These are phyloP conservation scores for Amblyteles armatorius DNA, from an alignment of 2,888 invertebrate genomes.

Conservation along the genomic window DNA sequence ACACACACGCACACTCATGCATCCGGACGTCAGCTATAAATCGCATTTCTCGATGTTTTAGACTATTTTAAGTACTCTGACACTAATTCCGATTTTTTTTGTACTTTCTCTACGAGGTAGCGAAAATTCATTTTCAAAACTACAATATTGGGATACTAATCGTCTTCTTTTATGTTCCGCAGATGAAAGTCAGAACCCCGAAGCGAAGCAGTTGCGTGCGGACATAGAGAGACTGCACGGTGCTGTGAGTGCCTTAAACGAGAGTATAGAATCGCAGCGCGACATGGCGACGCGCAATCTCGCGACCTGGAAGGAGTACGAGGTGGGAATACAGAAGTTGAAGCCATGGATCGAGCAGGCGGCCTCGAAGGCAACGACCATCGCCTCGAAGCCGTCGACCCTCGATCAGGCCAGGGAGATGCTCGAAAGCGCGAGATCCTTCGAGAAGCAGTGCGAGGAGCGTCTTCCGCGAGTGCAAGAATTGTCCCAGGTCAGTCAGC, in stretches of 20 bases:
- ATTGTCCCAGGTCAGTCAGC: slow-evolving; percentile 90
- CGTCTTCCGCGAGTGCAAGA: slow-evolving; percentile 91
- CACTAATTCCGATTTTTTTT: no score
- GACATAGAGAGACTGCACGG: slow-evolving; percentile 92
- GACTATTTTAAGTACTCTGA: no score
- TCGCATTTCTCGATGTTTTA: no score
- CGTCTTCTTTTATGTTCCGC: slow-evolving; percentile 60
- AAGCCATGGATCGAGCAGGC: slow-evolving; percentile 96
- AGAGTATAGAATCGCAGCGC: slow-evolving; percentile 91
- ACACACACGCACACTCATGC: no score
- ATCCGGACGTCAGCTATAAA: no score
- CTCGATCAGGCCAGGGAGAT: slow-evolving; percentile 93
- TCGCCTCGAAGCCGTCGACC: slow-evolving; percentile 91
- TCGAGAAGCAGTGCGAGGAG: slow-evolving; percentile 92
- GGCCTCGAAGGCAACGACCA: slow-evolving; percentile 91
- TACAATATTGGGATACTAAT: slow-evolving; percentile 10
- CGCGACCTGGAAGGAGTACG: slow-evolving; percentile 94
- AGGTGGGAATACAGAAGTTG: slow-evolving; percentile 91
- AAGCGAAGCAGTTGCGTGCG: slow-evolving; percentile 90
- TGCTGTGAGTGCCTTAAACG: slow-evolving; percentile 91
- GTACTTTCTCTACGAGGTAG: no score
- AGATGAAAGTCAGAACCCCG: slow-evolving; percentile 89
- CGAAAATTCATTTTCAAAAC: background rate
- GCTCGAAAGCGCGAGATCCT: slow-evolving; percentile 89
- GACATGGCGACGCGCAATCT: slow-evolving; percentile 92